Evolutionary conservation across 2,888 invertebrate species (phyloP).

Genomic region (Cheilosia pagana): DNA sequence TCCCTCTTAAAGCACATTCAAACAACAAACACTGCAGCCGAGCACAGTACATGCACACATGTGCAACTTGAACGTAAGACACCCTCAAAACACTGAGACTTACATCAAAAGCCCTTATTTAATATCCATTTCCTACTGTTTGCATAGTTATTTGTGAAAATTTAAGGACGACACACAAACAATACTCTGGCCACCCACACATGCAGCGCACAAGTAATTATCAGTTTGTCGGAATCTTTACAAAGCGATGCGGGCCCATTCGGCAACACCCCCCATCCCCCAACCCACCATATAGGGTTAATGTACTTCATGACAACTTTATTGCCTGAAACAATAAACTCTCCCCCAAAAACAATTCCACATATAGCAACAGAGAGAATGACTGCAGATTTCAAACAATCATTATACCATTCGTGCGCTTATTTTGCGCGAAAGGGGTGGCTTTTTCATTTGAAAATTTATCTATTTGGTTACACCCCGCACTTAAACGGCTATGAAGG

Average conservation of each 20-base stretch:
- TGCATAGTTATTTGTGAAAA: slow-evolving; percentile 35
- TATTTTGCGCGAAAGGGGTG: slow-evolving; percentile 63
- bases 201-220: slow-evolving; percentile 68
- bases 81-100: slow-evolving; percentile 24
- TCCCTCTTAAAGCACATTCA: too few relatives aligned
- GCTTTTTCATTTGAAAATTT: slow-evolving; percentile 62
- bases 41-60: slow-evolving; percentile 1
- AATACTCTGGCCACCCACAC: slow-evolving; percentile 9
- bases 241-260: slow-evolving; percentile 53
- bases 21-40: neutral
- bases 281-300: slow-evolving; percentile 39
- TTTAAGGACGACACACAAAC: slow-evolving; percentile 43
- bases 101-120: slow-evolving; percentile 40
- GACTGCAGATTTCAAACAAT: slow-evolving; percentile 70
- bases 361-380: slow-evolving; percentile 29
- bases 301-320: slow-evolving; percentile 71
- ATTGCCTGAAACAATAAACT: slow-evolving; percentile 69
- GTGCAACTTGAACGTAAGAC: slow-evolving; percentile 50
- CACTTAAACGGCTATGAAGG: slow-evolving; percentile 54
- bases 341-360: slow-evolving; percentile 9
- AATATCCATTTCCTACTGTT: slow-evolving; percentile 60
- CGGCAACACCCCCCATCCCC: neutral
- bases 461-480: slow-evolving; percentile 66
- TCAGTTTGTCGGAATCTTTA: slow-evolving; percentile 66
- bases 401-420: slow-evolving; percentile 54